These are phyloP conservation scores for Drosophila nasuta DNA, from an alignment of 1,140 invertebrate genomes.

Conservation along the genomic window DNA sequence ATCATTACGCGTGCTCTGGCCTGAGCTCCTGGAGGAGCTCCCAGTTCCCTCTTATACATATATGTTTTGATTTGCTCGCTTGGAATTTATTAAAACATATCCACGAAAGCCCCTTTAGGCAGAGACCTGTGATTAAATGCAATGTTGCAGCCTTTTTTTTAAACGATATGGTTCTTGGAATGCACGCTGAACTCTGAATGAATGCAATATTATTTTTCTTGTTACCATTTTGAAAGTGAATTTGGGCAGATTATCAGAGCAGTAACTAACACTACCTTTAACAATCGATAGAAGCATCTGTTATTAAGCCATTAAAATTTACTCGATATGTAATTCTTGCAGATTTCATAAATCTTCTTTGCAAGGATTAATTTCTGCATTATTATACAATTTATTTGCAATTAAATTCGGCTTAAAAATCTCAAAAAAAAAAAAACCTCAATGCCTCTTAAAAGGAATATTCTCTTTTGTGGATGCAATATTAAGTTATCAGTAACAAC, in stretches of 20 bases:
- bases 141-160: conserved; percentile 57
- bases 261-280: neutral
- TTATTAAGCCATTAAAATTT: conserved; percentile 36
- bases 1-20: conserved; percentile 62
- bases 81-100: conserved; percentile 82
- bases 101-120: conserved; percentile 25
- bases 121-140: conserved; percentile 70
- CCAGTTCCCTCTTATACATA: conserved; percentile 23
- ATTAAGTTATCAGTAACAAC: too few species aligned
- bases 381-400: neutral
- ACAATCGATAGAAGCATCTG: conserved; percentile 4
- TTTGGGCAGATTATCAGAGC: conserved; percentile 16
- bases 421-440: too few species aligned
- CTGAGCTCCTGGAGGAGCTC: conserved; percentile 17
- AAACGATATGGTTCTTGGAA: conserved; percentile 75
- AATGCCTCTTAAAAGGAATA: too few species aligned
- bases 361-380: neutral
- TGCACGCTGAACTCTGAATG: conserved; percentile 38
- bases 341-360: neutral
- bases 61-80: conserved; percentile 70
- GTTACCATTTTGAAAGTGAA: conserved; percentile 28
- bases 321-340: neutral
- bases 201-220: conserved; percentile 22
- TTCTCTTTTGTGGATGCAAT: too few species aligned
- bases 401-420: too few species aligned